Evolutionary conservation across 2,797 vertebrate species (phyloP).

Genomic region (Sebastes miniatus): DNA sequence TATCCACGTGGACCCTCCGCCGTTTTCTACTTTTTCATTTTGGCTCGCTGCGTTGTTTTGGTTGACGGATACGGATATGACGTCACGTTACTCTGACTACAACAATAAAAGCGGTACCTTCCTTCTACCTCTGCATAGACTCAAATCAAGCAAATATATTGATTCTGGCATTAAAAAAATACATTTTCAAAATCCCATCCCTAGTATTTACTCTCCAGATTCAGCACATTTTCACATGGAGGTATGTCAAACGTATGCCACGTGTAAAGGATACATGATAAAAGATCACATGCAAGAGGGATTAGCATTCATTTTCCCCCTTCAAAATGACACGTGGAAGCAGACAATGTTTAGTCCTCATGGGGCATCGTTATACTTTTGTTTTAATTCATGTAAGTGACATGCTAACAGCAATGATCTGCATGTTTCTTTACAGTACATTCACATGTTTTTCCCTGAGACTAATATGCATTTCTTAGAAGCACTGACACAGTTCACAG

Average conservation of each 20-base stretch:
- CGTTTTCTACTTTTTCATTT: no score
- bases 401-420: constrained; percentile 13
- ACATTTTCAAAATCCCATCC: no score
- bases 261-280: background rate
- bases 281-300: background rate
- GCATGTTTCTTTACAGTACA: constrained; percentile 12
- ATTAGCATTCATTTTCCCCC: constrained; percentile 17
- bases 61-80: no score
- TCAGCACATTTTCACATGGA: background rate
- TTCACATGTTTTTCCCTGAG: background rate
- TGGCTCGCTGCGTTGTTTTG: no score
- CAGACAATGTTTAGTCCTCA: background rate
- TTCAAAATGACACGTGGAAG: background rate
- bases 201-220: background rate
- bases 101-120: no score
- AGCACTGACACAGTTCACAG: constrained; percentile 37
- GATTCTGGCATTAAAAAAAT: no score
- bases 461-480: constrained; percentile 39
- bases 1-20: no score
- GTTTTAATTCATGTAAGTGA: constrained; percentile 1
- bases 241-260: background rate
- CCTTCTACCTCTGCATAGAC: no score
- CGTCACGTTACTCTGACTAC: no score
- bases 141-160: no score
- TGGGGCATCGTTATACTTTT: constrained; percentile 2